Evolutionary conservation across 2,888 invertebrate genomes (phyloP), one percentile per base, ranked within the genome.

Genomic region (Pseudococcus viburni): DNA sequence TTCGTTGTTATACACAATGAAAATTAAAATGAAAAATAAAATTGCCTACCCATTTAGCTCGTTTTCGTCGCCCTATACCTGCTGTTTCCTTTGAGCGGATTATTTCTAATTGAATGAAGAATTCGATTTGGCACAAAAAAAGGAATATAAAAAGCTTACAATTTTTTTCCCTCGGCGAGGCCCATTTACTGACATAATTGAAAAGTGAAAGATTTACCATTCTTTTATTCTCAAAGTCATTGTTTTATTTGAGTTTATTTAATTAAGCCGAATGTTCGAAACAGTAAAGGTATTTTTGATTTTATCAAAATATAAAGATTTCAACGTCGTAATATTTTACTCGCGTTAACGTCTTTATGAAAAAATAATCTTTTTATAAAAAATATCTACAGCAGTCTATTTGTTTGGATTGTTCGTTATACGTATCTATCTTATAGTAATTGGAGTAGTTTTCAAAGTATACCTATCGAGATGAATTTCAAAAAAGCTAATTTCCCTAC

Each of bases 181-280:
- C 55, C 48, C 77, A 55, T 64, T 59, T 59, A 86, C 83, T 17
- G 48, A 15, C 15, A 51, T 15, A 51, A 51, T 51, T 2, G 15
- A 84, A 84, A 46, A 17, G n/a, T 12, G 46, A 17, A 46, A 46
- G 48, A 39, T 51, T 51, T 51, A 15, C 15, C 12, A 51, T 51
- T 51, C 48, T 80, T 7, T 68, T 85, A 80, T 83, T 22, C 84
- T 86, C 51, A 73, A 87, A 84, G 42, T 84, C 22, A 39, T 22
- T 86, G 85, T 51, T 51, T 51, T 51, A 51, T 51, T 51, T 15
- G 48, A 6, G 48, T 51, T 51, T 51, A 51, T 15, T 51, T 51
- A 51, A 51, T 15, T 51, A 51, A 51, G 48, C 48, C 48, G 15
- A 51, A 51, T 51, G 48, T 51, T 51, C 12, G 48, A 51, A 51